These are phyloP conservation scores for Bathynomus jamesi DNA, from an alignment of 1,140 invertebrate genomes.

Conservation along the genomic window DNA sequence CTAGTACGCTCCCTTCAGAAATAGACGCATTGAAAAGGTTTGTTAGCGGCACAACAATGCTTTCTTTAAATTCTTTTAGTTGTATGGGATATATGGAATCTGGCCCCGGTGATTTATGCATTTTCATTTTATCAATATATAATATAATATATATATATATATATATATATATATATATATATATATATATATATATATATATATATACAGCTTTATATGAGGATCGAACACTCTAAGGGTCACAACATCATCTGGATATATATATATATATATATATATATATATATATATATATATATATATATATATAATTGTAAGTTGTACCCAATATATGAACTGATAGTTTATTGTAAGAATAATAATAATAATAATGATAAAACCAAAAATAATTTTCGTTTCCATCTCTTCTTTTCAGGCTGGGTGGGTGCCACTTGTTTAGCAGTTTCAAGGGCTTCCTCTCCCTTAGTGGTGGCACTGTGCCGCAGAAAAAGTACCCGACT, in stretches of 20 bases:
- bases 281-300: conserved; percentile 12
- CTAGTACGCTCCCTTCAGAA: no score
- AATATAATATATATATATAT: neutral
- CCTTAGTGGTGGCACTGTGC: conserved; percentile 44
- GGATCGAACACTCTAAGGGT: neutral
- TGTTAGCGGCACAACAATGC: no score
- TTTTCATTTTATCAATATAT: neutral
- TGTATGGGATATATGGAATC: no score
- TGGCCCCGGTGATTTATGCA: no score
- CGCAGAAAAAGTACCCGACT: conserved; percentile 42
- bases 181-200: conserved; percentile 6
- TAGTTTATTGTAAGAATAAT: no score
- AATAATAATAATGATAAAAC: no score
- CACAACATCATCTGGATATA: neutral
- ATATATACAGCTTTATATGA: neutral
- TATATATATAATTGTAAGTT: conserved; percentile 7
- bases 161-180: conserved; percentile 5
- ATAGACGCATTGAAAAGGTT: no score
- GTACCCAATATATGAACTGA: neutral
- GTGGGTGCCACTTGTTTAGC: conserved; percentile 46
- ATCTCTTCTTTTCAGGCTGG: conserved; percentile 50
- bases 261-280: conserved; percentile 4
- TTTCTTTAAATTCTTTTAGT: no score
- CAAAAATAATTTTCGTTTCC: conserved; percentile 37
- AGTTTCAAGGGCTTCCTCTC: conserved; percentile 44